These are phyloP conservation scores for Marmota monax DNA, from an alignment of 2,113 vertebrate species.

Conservation along the genomic window DNA sequence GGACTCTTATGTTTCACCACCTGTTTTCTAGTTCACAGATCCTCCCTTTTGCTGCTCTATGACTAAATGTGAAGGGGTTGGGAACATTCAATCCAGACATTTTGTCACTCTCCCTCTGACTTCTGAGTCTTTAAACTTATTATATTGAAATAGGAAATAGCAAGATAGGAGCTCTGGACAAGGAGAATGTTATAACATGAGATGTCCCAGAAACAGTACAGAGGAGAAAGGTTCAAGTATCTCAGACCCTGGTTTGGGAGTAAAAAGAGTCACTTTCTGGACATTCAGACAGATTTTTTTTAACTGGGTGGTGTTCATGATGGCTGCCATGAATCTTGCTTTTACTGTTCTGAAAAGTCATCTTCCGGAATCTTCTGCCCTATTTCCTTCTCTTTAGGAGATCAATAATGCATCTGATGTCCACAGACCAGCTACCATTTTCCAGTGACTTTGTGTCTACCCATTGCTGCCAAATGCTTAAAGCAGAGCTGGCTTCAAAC, in stretches of 20 bases:
- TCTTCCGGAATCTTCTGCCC: background rate
- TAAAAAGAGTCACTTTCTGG: background rate
- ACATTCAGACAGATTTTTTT: background rate
- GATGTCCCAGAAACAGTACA: background rate
- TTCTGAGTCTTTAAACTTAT: conserved; percentile 14
- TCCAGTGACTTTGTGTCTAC: background rate
- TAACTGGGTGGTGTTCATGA: background rate
- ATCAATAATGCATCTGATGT: background rate
- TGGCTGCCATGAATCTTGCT: background rate
- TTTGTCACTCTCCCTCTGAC: background rate
- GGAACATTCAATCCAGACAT: background rate
- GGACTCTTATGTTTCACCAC: background rate
- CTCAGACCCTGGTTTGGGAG: background rate
- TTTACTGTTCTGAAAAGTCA: background rate
- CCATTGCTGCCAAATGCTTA: background rate
- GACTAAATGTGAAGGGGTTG: background rate
- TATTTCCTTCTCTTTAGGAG: background rate
- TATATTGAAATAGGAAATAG: background rate
- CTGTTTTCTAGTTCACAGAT: background rate
- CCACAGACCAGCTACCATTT: background rate
- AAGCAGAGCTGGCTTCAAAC: background rate
- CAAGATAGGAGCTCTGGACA: background rate
- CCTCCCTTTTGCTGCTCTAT: background rate
- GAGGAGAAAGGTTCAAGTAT: fast-evolving
- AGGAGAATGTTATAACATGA: background rate